Percentiles rank a stretch among this genome's conserved stretches.
Evolutionary conservation across 2,797 vertebrate species (phyloP).

Genomic region (Squalus acanthias): DNA sequence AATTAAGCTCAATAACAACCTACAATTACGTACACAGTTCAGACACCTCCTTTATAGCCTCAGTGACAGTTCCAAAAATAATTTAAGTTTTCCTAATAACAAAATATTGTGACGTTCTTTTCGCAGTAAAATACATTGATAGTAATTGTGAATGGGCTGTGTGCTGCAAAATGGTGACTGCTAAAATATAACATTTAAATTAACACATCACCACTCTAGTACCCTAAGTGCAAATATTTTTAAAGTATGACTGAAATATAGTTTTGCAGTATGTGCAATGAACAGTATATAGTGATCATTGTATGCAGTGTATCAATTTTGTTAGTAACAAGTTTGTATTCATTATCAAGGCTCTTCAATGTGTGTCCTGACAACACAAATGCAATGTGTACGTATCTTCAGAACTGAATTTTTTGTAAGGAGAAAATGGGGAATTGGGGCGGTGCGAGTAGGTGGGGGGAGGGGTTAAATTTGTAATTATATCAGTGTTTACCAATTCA

Average conservation of each 20-base stretch:
- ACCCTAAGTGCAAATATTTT: neutral
- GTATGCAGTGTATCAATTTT: neutral
- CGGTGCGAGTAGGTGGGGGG: no score
- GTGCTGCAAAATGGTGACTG: neutral
- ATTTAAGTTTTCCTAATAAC: neutral
- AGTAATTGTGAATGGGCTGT: neutral
- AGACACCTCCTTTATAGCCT: neutral
- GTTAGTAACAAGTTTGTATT: neutral
- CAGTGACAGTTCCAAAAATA: neutral
- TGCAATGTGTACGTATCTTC: neutral
- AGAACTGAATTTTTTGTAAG: neutral
- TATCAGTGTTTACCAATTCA: neutral
- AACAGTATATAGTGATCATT: neutral
- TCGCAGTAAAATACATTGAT: neutral
- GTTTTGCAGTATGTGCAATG: neutral
- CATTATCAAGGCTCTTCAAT: neutral
- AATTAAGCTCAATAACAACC: neutral
- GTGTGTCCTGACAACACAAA: neutral
- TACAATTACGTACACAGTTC: neutral
- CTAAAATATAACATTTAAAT: neutral
- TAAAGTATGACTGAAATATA: neutral
- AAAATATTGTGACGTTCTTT: neutral
- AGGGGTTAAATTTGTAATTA: neutral
- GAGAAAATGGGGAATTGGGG: neutral
- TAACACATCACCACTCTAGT: neutral